phyloP scores from a whole-genome alignment of 2,113 vertebrate species.

The Mormoops blainvillei region DNA sequence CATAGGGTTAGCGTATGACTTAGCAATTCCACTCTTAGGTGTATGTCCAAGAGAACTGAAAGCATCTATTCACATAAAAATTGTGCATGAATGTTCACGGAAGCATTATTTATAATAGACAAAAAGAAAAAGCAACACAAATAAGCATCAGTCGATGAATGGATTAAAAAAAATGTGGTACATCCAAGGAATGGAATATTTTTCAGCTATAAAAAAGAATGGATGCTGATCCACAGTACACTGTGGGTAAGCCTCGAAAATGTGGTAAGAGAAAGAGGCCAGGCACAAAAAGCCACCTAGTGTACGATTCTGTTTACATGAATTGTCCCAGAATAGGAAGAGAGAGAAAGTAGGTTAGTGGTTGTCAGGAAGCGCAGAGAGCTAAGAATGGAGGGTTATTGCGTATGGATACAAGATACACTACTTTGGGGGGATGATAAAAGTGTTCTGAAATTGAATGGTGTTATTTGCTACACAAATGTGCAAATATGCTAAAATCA shows the following conservation, averaged over 20 bases:
- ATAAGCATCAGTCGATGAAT: background rate
- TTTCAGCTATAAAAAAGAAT: background rate
- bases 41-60: background rate
- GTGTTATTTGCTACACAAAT: background rate
- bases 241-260: background rate
- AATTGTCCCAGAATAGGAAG: background rate
- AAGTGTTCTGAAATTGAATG: background rate
- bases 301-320: background rate
- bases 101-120: background rate
- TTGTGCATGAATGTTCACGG: background rate
- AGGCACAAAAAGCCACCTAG: background rate
- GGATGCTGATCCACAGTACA: background rate
- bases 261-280: background rate
- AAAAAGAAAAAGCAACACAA: background rate
- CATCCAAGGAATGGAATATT: background rate
- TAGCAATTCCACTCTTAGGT: background rate
- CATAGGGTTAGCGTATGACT: background rate
- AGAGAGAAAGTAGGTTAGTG: background rate
- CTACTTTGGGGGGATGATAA: background rate
- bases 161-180: background rate
- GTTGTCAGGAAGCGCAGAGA: background rate
- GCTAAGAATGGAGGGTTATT: background rate
- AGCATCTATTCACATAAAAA: background rate
- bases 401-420: background rate
- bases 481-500: background rate